Percentiles rank a stretch among this genome's conserved stretches.
These are phyloP conservation scores for Echiichthys vipera DNA, from an alignment of 2,797 vertebrate species.

Conservation along the genomic window DNA sequence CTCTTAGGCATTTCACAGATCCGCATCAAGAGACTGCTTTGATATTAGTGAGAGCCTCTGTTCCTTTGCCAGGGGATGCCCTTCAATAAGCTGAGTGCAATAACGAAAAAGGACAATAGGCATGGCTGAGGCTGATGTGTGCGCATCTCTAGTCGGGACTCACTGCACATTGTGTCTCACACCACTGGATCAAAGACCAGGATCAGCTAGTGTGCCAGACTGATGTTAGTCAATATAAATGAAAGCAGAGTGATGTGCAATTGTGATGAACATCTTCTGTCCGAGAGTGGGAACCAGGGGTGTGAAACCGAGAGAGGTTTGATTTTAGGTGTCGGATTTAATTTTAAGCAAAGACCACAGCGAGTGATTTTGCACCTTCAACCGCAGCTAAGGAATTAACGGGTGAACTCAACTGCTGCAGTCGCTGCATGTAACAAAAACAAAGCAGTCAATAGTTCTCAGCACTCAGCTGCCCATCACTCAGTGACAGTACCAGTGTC, in stretches of 20 bases:
- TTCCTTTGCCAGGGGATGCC: constrained; percentile 63
- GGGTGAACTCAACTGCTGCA: constrained; percentile 10
- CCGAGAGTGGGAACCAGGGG: constrained; percentile 3
- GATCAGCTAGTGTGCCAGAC: constrained; percentile 7
- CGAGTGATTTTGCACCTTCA: constrained; percentile 38
- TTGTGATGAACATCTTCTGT: constrained; percentile 3
- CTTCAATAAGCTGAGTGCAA: constrained; percentile 59
- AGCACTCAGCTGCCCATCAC: constrained; percentile 14
- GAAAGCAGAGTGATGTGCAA: neutral
- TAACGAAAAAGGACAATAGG: constrained; percentile 33
- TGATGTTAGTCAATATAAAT: constrained; percentile 4
- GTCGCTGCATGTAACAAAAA: neutral
- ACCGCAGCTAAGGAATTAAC: constrained; percentile 8
- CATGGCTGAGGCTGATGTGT: constrained; percentile 38
- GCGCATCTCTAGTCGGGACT: constrained; percentile 30
- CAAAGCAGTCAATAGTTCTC: constrained; percentile 2
- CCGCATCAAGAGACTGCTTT: constrained; percentile 62
- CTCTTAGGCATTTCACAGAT: constrained; percentile 53
- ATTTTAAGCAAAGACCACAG: constrained; percentile 14
- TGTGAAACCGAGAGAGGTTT: constrained; percentile 9
- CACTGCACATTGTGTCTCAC: constrained; percentile 19
- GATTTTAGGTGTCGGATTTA: constrained; percentile 15
- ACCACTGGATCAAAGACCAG: constrained; percentile 29
- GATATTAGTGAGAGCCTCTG: constrained; percentile 62
- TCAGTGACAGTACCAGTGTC: constrained; percentile 11